Conservation (phyloP, 2,113 vertebrate genomes). For the Perognathus longimembris region DNA sequence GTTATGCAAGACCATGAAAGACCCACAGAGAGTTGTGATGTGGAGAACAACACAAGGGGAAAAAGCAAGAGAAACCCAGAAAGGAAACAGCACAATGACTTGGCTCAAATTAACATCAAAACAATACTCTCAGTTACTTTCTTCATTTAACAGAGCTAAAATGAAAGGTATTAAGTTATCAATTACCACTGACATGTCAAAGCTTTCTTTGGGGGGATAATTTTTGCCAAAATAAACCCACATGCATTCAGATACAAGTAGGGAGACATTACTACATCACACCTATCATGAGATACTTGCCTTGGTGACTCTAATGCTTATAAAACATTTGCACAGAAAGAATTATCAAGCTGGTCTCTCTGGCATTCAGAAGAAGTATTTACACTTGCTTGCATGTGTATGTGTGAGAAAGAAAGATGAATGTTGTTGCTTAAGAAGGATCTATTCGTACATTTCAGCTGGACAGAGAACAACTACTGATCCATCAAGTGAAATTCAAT, state of each 20-base stretch:
- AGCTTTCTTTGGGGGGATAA: neutral
- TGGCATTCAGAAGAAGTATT: neutral
- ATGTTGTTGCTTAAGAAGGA: neutral
- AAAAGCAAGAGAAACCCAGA: neutral
- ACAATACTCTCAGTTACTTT: neutral
- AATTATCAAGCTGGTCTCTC: neutral
- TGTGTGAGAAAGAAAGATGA: neutral
- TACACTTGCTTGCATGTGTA: neutral
- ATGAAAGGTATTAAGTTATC: slow-evolving; percentile 9
- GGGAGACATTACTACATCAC: neutral
- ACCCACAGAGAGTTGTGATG: neutral
- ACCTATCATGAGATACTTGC: neutral
- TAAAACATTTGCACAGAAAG: slow-evolving; percentile 8
- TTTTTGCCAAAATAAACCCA: slow-evolving; percentile 16
- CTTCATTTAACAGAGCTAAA: neutral
- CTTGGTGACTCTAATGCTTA: neutral
- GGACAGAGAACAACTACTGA: neutral
- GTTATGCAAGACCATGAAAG: neutral
- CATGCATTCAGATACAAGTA: neutral
- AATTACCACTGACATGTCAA: slow-evolving; percentile 25
- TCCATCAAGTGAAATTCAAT: slow-evolving; percentile 1
- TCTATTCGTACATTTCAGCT: neutral
- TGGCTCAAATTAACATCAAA: neutral
- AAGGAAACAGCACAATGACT: neutral
- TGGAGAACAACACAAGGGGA: neutral